Percentiles rank a stretch among this genome's conserved stretches.
Evolutionary conservation across 2,888 invertebrate genomes (phyloP).

Genomic region (Drosophila diplacantha): DNA sequence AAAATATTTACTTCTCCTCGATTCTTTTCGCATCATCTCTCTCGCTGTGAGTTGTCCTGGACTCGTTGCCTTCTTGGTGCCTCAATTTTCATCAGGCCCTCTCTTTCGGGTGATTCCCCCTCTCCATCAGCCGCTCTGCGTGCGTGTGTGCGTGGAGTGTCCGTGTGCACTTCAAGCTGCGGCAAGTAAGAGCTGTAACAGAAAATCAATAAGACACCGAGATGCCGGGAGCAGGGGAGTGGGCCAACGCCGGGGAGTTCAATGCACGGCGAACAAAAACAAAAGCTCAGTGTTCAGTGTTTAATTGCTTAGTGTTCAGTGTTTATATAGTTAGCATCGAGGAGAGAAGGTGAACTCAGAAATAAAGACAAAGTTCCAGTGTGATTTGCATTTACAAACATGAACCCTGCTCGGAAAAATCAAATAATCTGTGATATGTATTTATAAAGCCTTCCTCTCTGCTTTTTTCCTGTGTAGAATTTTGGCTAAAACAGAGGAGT

Average conservation of each 20-base stretch:
- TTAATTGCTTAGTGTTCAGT: too few relatives aligned
- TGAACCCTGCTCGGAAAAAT: too few relatives aligned
- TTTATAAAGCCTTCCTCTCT: neutral
- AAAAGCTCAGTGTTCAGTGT: neutral
- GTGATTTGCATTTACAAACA: too few relatives aligned
- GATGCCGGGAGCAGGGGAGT: slow-evolving; percentile 37
- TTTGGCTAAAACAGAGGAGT: neutral
- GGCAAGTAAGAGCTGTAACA: slow-evolving; percentile 58
- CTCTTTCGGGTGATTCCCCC: slow-evolving; percentile 3
- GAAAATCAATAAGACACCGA: slow-evolving; percentile 67
- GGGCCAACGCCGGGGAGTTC: slow-evolving; percentile 10
- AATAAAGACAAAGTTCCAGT: too few relatives aligned
- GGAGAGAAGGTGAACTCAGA: too few relatives aligned
- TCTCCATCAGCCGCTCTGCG: neutral
- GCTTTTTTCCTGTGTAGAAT: neutral
- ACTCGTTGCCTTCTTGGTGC: slow-evolving; percentile 12
- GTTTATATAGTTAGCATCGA: too few relatives aligned
- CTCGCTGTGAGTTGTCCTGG: slow-evolving; percentile 6
- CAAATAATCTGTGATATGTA: too few relatives aligned
- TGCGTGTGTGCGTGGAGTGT: slow-evolving; percentile 3
- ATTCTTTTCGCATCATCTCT: slow-evolving; percentile 44
- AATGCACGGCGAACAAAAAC: neutral
- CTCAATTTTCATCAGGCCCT: slow-evolving; percentile 23
- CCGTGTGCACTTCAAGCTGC: slow-evolving; percentile 41
- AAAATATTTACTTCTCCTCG: slow-evolving; percentile 60